These are phyloP conservation scores for Pyrocoelia pectoralis DNA, from an alignment of 2,888 invertebrate species.

Conservation along the genomic window DNA sequence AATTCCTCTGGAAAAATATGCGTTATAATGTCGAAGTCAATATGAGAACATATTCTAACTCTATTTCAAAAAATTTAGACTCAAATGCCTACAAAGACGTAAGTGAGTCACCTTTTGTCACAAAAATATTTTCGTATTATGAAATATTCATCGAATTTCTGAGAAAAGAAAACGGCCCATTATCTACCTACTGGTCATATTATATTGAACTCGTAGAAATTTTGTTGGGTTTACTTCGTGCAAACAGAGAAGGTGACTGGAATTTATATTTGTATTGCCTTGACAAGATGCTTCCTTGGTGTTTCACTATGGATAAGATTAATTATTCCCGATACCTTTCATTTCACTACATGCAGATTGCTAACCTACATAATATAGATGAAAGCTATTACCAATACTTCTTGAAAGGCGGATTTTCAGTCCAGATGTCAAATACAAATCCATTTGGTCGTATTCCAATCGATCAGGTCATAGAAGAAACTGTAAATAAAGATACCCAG, in stretches of 20 bases:
- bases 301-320: constrained; percentile 2
- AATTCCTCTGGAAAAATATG: no score
- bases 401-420: background rate
- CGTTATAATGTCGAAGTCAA: no score
- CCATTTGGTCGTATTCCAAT: constrained; percentile 12
- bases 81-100: background rate
- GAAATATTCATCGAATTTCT: background rate
- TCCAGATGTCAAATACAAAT: constrained; percentile 7
- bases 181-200: background rate
- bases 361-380: background rate
- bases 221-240: background rate
- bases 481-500: constrained; percentile 9
- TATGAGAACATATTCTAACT: no score
- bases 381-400: background rate
- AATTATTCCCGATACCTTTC: constrained; percentile 5
- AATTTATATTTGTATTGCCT: background rate
- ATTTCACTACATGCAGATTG: background rate
- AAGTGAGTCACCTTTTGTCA: background rate
- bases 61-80: no score
- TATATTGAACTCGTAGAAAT: background rate
- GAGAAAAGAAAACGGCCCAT: background rate
- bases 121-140: background rate
- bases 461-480: background rate
- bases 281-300: background rate
- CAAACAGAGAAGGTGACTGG: background rate